Evolutionary conservation across 2,888 invertebrate species (phyloP).

Genomic region (Ophion slaviceki): DNA sequence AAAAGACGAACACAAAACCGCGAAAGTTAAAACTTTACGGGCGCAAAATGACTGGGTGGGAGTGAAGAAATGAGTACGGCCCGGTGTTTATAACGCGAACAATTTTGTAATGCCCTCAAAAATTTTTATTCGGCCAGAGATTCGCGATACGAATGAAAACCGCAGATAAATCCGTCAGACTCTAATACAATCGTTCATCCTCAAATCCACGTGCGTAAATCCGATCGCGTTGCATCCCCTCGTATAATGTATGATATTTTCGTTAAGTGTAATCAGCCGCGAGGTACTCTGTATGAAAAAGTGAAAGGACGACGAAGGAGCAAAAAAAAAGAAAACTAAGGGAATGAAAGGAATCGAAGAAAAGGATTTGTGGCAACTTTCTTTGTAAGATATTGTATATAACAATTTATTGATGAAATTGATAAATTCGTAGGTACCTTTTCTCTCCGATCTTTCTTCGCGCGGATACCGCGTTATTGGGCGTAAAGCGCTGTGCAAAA

Average conservation of each 20-base stretch:
- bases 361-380: constrained; percentile 80
- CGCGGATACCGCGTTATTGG: constrained; percentile 73
- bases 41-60: constrained; percentile 4
- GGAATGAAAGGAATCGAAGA: constrained; percentile 76
- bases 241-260: constrained; percentile 82
- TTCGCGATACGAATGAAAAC: constrained; percentile 19
- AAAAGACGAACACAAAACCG: constrained; percentile 6
- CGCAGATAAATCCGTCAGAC: constrained; percentile 47
- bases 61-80: too few relatives aligned
- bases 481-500: constrained; percentile 63
- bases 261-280: constrained; percentile 76
- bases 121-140: constrained; percentile 30
- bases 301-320: constrained; percentile 70
- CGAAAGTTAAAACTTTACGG: constrained; percentile 22
- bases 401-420: constrained; percentile 82
- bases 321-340: constrained; percentile 46
- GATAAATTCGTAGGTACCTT: constrained; percentile 81
- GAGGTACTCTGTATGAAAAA: constrained; percentile 72
- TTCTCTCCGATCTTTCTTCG: constrained; percentile 76
- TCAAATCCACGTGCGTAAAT: constrained; percentile 56
- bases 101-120: background rate
- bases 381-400: constrained; percentile 84
- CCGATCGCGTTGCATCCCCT: constrained; percentile 75
- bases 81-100: background rate
- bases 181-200: constrained; percentile 55